Evolutionary conservation across 2,888 invertebrate genomes (phyloP), one percentile per base, ranked within the genome.

Genomic region (Bombylius discolor): DNA sequence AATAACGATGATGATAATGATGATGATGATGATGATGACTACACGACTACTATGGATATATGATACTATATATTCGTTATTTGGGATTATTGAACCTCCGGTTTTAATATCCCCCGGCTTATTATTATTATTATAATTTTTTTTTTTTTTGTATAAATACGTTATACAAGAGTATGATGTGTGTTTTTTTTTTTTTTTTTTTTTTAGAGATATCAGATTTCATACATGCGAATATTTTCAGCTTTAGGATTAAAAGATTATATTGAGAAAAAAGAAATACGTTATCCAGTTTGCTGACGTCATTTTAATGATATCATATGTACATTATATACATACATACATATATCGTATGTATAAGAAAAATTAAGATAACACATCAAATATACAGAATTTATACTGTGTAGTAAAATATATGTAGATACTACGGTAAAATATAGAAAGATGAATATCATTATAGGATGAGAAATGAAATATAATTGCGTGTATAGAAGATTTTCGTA

Each of bases 211-310:
- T 55, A 54, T 59, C 59, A 55, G 52, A 57, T 59, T 58, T 59
- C 57, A 56, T 54, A 52, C 60, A 59, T 60, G 59, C 59, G 62
- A 63, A 63, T 60, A 60, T 61, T 63, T 62, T 62, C 63, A 62
- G 62, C 62, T 62, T 63, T 61, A 60, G 62, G 62, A 63, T 63
- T 63, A 63, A 54, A 53, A 61, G 62, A 63, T 63, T 62, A 63
- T 62, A 59, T 57, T 55, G 60, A 60, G 62, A 58, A 23, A 23
- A 23, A 23, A 23, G 58, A 58, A 63, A 62, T 62, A 60, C 62
- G 59, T 63, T 63, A 63, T 63, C 62, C 63, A 60, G 63, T 61
- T 61, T 62, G 59, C 60, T 62, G 63, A 63, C 62, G 62, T 63
- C 63, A 62, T 58, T 59, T 52, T 53, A 57, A 60, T 62, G 62